Conservation (phyloP, 2,797 vertebrate species). For the Oreortyx pictus region DNA sequence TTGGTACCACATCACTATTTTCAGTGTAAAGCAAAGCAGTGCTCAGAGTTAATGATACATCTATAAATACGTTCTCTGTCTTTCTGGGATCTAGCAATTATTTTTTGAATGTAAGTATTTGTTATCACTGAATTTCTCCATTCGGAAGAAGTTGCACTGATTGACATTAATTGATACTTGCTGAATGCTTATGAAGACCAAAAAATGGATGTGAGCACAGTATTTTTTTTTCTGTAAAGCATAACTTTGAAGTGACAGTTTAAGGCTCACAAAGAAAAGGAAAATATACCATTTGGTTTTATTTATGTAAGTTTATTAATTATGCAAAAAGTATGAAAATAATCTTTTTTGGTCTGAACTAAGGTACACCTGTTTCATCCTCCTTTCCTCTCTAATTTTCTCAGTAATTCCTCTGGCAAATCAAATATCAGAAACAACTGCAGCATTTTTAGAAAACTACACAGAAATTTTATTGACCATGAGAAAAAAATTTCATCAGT, state of each 20-base stretch:
- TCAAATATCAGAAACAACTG: not conserved
- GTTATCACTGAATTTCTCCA: not conserved
- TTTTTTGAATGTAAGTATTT: not conserved
- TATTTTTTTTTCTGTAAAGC: not conserved
- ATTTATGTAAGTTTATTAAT: not conserved
- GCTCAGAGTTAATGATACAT: not conserved
- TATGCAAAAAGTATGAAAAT: not conserved
- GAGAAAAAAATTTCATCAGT: not conserved
- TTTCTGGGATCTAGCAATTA: not conserved
- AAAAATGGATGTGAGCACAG: not conserved
- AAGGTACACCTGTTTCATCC: not conserved
- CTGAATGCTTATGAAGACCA: not conserved
- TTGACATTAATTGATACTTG: not conserved
- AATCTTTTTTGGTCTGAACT: not conserved
- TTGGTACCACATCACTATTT: not conserved
- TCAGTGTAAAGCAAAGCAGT: not conserved
- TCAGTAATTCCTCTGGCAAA: not conserved
- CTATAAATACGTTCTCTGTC: not conserved
- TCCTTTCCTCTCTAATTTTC: not conserved
- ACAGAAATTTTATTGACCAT: not conserved
- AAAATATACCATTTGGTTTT: not conserved
- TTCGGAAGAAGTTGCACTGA: not conserved
- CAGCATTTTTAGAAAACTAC: not conserved
- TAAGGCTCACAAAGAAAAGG: not conserved
- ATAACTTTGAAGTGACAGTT: not conserved